phyloP scores from a whole-genome alignment of 2,797 vertebrate species.

The Sebastes hubbsi region DNA sequence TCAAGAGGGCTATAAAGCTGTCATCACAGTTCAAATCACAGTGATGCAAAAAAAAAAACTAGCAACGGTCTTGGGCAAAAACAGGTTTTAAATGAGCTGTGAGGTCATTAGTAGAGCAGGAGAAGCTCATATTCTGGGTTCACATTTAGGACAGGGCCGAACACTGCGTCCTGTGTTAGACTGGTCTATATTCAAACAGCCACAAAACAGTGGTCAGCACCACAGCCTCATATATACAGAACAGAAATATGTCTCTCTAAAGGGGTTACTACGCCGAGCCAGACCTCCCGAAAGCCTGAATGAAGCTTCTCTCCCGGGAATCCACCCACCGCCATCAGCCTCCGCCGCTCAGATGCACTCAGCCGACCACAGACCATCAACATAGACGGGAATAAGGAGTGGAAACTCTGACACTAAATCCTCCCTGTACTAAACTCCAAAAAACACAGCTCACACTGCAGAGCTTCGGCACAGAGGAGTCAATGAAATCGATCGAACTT shows the following conservation, averaged over 20 bases:
- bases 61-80: background rate
- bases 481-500: conserved; percentile 60
- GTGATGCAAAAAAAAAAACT: background rate
- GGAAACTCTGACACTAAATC: conserved; percentile 43
- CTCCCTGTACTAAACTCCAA: background rate
- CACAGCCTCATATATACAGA: background rate
- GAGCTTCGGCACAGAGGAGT: conserved; percentile 14
- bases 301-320: conserved; percentile 3
- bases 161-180: background rate
- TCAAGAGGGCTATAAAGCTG: conserved; percentile 13
- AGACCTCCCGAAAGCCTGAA: conserved; percentile 25
- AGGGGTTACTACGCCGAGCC: conserved; percentile 20
- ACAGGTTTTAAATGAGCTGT: background rate
- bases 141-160: background rate
- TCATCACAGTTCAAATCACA: conserved; percentile 11
- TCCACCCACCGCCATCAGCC: conserved; percentile 14
- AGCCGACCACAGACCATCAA: conserved; percentile 31
- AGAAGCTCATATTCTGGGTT: background rate
- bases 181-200: conserved; percentile 9
- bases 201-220: background rate
- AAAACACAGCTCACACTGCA: conserved; percentile 15
- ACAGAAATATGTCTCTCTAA: conserved; percentile 13
- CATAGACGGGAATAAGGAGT: conserved; percentile 12
- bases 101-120: background rate
- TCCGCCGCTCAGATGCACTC: conserved; percentile 22